phyloP scores from a whole-genome alignment of 2,888 invertebrate species.

The Metallyticus violacea region DNA sequence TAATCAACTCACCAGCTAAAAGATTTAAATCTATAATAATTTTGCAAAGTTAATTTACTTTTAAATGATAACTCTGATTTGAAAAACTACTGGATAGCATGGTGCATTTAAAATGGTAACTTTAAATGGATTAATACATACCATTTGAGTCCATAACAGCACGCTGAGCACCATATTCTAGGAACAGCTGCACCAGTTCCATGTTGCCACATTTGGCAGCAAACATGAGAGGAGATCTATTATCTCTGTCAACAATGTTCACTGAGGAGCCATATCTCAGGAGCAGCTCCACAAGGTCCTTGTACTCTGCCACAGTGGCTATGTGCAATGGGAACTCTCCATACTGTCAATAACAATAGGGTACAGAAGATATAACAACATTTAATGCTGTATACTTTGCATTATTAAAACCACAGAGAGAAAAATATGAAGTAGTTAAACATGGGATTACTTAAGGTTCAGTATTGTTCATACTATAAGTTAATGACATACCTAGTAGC shows the following conservation, averaged over 20 bases:
- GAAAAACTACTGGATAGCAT: neutral
- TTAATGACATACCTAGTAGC: no score
- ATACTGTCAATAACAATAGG: conserved; percentile 32
- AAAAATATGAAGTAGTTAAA: no score
- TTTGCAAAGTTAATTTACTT: no score
- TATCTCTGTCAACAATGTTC: conserved; percentile 39
- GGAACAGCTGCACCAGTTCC: conserved; percentile 39
- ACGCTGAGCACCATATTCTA: conserved; percentile 40
- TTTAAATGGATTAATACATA: conserved; percentile 26
- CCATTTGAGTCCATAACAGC: conserved; percentile 40
- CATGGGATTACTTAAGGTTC: no score
- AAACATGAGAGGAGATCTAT: conserved; percentile 41
- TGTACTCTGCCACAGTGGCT: conserved; percentile 40
- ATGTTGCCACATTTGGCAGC: conserved; percentile 40
- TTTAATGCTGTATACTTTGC: no score
- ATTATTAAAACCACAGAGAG: no score
- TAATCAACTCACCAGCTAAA: no score
- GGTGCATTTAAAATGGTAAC: no score
- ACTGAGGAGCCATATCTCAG: conserved; percentile 39
- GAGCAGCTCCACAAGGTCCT: conserved; percentile 40
- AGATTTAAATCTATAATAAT: no score
- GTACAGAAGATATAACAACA: no score
- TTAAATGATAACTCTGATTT: neutral
- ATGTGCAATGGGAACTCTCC: conserved; percentile 42
- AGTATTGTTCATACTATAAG: no score